Conservation (phyloP, 2,888 invertebrate genomes). For the Lepidocyrtinus sp. region DNA sequence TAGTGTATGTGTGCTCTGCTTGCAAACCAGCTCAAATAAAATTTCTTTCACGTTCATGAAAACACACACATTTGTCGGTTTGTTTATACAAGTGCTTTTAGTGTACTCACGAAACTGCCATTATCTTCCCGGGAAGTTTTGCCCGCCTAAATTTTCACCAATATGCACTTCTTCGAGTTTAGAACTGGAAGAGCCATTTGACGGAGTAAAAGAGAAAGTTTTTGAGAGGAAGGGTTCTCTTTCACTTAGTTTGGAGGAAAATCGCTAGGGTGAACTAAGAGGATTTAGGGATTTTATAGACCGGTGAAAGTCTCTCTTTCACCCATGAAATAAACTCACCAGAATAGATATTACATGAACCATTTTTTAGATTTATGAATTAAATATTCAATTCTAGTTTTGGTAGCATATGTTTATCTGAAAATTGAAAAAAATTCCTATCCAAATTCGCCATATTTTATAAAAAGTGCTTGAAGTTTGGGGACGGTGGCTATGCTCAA, state of each 20-base stretch:
- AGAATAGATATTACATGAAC: too few relatives aligned
- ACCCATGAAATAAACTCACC: too few relatives aligned
- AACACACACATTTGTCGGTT: too few relatives aligned
- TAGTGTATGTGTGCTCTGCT: background rate
- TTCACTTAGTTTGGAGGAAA: background rate
- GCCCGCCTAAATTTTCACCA: constrained; percentile 47
- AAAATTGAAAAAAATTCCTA: background rate
- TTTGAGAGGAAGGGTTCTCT: background rate
- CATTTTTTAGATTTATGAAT: background rate
- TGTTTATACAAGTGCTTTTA: background rate
- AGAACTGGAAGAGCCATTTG: constrained; percentile 30
- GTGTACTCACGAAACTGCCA: background rate
- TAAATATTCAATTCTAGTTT: background rate
- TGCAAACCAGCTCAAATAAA: too few relatives aligned
- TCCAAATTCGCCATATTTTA: background rate
- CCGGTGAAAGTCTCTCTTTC: constrained; percentile 4
- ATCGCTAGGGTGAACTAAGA: constrained; percentile 41
- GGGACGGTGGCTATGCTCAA: background rate
- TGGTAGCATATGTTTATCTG: background rate
- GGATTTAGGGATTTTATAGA: constrained; percentile 1
- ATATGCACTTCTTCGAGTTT: constrained; percentile 23
- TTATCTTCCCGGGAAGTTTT: constrained; percentile 42
- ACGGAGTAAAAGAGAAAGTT: background rate
- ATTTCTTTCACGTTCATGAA: background rate
- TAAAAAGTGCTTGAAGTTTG: background rate